Conservation (phyloP, 35 echinoderm and acorn worm genomes). For the Lytechinus variegatus region DNA sequence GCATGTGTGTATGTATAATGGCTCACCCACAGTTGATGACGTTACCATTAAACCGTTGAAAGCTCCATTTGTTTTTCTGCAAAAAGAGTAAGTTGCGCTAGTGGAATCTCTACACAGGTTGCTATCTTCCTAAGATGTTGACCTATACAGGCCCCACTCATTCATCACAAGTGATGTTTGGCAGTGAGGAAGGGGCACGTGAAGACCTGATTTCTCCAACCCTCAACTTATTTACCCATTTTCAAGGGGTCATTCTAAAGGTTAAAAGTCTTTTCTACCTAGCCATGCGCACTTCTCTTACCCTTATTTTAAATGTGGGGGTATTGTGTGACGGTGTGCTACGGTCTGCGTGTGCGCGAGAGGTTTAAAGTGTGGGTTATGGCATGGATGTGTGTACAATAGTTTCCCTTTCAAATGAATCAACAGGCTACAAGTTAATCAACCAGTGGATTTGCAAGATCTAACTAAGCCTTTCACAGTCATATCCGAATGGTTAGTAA, state of each 20-base stretch:
- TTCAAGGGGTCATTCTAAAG: slow-evolving; percentile 10
- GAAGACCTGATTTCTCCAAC: neutral
- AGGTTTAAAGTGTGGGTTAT: too few species aligned
- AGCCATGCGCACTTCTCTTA: neutral
- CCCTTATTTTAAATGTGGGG: neutral
- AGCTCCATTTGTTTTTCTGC: neutral
- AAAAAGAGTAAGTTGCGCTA: neutral
- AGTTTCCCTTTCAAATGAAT: too few species aligned
- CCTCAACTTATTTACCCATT: slow-evolving; percentile 12
- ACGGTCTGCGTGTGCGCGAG: too few species aligned
- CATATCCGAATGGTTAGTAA: too few species aligned
- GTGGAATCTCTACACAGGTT: neutral
- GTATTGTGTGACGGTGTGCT: too few species aligned
- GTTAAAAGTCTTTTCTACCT: neutral
- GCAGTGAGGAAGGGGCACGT: neutral
- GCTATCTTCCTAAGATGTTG: neutral
- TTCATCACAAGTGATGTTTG: neutral
- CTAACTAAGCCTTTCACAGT: too few species aligned
- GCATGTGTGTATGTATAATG: too few species aligned
- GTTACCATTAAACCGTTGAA: neutral
- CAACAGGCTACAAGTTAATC: too few species aligned
- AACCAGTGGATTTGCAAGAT: too few species aligned
- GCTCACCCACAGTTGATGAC: neutral
- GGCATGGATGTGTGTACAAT: too few species aligned
- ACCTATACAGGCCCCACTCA: neutral